Conservation (phyloP, 2,797 vertebrate genomes). For the Leuciscus waleckii region DNA sequence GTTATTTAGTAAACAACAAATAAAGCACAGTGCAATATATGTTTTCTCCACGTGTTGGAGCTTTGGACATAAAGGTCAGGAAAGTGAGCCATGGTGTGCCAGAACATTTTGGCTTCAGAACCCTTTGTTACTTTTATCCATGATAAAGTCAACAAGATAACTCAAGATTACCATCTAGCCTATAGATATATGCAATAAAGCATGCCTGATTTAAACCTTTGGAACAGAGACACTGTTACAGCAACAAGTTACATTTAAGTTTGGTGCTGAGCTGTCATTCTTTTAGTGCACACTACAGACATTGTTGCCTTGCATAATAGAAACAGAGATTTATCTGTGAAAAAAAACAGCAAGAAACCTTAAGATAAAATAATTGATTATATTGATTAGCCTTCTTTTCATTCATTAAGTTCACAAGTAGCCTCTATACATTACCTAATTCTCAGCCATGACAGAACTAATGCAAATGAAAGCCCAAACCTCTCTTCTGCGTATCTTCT, state of each 20-base stretch:
- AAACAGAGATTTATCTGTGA: not conserved
- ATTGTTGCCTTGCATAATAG: not conserved
- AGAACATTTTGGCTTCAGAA: not conserved
- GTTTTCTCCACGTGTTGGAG: not conserved
- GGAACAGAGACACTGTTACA: not conserved
- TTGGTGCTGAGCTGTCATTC: not conserved
- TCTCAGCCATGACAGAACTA: not conserved
- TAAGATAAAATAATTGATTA: not conserved
- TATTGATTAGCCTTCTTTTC: not conserved
- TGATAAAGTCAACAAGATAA: not conserved
- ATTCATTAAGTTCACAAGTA: not conserved
- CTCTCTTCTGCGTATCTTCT: constrained; percentile 79
- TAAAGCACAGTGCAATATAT: not conserved
- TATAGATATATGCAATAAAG: not conserved
- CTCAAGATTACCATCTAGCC: not conserved
- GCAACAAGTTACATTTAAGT: not conserved
- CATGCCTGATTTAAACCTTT: not conserved
- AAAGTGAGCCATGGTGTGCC: not conserved
- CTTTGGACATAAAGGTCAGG: not conserved
- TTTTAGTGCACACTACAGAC: not conserved
- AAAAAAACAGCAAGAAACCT: not conserved
- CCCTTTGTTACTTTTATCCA: constrained; percentile 1
- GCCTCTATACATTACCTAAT: not conserved
- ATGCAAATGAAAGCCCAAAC: constrained; percentile 60
- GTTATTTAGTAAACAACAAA: not conserved